Conservation (phyloP, 2,113 vertebrate species). For the Megaceryle torquata region DNA sequence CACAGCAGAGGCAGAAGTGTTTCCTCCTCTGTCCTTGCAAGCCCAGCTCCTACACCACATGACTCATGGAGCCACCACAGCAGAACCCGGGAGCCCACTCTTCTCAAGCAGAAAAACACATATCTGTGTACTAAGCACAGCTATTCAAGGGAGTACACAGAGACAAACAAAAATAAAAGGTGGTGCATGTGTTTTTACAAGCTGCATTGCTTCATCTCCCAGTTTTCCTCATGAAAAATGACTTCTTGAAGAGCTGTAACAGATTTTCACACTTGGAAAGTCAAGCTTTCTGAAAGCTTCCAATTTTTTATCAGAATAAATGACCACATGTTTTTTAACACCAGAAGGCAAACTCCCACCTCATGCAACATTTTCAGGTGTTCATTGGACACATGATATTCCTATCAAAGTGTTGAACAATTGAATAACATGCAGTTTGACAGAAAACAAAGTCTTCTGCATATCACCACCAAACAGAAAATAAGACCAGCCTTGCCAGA, state of each 20-base stretch:
- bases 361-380: not conserved
- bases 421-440: not conserved
- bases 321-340: not conserved
- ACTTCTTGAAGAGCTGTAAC: not conserved
- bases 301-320: not conserved
- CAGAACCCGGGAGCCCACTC: not conserved
- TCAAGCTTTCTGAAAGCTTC: not conserved
- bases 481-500: not conserved
- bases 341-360: not conserved
- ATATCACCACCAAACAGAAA: not conserved
- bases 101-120: not conserved
- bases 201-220: not conserved
- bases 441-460: not conserved
- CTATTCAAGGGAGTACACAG: fast-evolving
- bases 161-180: not conserved
- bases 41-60: not conserved
- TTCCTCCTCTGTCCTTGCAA: not conserved
- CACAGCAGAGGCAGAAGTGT: not conserved
- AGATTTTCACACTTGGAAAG: not conserved
- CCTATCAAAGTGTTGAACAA: not conserved
- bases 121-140: not conserved
- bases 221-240: not conserved
- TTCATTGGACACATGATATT: not conserved
- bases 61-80: fast-evolving
- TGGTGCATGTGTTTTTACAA: not conserved